phyloP scores from a whole-genome alignment of 2,113 vertebrate genomes.

The Myotis lucifugus region DNA sequence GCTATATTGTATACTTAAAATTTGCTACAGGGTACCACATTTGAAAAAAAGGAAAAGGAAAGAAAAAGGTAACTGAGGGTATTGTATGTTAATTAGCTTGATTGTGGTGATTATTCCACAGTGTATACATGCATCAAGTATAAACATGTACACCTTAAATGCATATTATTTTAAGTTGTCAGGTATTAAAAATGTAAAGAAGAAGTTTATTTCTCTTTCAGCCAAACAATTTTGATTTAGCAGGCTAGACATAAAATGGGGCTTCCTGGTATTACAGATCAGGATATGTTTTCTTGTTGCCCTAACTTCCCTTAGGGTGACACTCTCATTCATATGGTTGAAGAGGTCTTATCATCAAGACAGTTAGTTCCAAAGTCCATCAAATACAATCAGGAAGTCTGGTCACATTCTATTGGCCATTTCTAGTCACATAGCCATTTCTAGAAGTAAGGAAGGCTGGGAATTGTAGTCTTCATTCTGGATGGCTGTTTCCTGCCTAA shows the following conservation, averaged over 20 bases:
- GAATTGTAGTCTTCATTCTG: not conserved
- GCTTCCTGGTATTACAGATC: not conserved
- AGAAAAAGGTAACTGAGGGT: not conserved
- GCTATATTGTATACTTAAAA: not conserved
- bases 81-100: not conserved
- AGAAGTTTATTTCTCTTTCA: conserved; percentile 1
- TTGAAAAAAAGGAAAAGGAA: not conserved
- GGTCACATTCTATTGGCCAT: not conserved
- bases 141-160: not conserved
- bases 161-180: not conserved
- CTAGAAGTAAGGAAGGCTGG: not conserved
- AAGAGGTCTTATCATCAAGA: not conserved
- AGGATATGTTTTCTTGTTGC: not conserved
- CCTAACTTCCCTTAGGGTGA: not conserved
- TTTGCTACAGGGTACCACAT: not conserved
- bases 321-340: not conserved
- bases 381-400: not conserved
- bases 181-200: not conserved
- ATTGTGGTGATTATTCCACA: not conserved
- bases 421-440: not conserved
- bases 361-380: not conserved
- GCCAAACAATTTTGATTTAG: not conserved
- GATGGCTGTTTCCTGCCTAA: not conserved
- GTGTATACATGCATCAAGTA: not conserved
- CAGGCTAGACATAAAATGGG: not conserved